A percentile compares a stretch with the other conserved stretches of the same genome.
Conservation (phyloP, 2,113 vertebrate genomes). For the Saguinus midas region DNA sequence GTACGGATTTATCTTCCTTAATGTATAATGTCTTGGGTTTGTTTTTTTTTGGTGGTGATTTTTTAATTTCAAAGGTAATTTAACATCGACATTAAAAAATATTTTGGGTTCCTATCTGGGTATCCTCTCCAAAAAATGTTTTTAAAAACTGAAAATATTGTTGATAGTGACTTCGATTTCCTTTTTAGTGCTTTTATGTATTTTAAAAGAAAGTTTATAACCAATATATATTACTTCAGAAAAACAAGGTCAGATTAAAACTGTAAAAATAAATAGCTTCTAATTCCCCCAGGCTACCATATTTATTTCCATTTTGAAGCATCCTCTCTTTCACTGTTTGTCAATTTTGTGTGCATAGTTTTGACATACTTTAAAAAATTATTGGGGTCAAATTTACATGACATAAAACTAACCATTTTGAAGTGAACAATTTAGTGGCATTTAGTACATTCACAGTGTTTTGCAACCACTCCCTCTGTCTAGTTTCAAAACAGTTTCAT, state of each 20-base stretch:
- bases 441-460: background rate
- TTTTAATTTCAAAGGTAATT: constrained; percentile 28
- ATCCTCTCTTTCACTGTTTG: background rate
- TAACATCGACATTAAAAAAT: background rate
- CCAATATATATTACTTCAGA: background rate
- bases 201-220: constrained; percentile 13
- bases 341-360: background rate
- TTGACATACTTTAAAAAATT: constrained; percentile 16
- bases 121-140: background rate
- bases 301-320: constrained; percentile 23
- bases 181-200: background rate
- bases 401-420: background rate
- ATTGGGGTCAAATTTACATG: background rate
- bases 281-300: background rate
- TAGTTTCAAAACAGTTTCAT: background rate
- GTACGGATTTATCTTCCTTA: background rate
- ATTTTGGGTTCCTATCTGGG: background rate
- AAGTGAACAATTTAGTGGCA: background rate
- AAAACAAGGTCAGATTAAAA: constrained; percentile 4
- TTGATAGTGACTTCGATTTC: background rate
- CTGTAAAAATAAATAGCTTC: constrained; percentile 6
- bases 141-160: constrained; percentile 14
- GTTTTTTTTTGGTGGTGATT: background rate
- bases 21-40: background rate
- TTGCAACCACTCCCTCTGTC: background rate